These are phyloP conservation scores for Hyperoodon ampullatus DNA, from an alignment of 2,113 vertebrate genomes.

Conservation along the genomic window DNA sequence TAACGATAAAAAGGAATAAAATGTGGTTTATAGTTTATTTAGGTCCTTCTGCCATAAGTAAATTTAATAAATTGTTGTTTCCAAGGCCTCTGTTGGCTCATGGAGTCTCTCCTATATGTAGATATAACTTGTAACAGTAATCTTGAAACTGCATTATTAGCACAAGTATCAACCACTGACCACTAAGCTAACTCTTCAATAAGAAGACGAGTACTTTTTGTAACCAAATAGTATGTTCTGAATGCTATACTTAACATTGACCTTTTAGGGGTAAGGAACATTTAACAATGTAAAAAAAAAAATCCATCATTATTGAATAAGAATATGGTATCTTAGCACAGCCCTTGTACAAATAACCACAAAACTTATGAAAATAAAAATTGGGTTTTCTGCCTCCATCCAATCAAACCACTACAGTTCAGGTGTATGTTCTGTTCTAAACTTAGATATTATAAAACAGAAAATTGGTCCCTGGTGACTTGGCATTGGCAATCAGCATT, in stretches of 20 bases:
- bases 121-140: constrained; percentile 51
- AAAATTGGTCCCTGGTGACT: constrained; percentile 88
- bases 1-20: constrained; percentile 20
- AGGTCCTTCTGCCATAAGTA: constrained; percentile 77
- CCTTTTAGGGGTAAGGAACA: constrained; percentile 81
- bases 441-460: constrained; percentile 74
- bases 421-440: constrained; percentile 81
- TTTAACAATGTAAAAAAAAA: constrained; percentile 76
- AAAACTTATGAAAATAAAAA: constrained; percentile 69
- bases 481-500: constrained; percentile 76
- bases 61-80: constrained; percentile 63
- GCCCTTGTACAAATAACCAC: constrained; percentile 81
- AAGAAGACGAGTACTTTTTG: constrained; percentile 82
- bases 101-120: not conserved
- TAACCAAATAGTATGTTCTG: constrained; percentile 84
- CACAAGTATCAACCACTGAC: constrained; percentile 81
- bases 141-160: constrained; percentile 63
- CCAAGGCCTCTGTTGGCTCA: constrained; percentile 48
- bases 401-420: constrained; percentile 80
- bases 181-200: constrained; percentile 80
- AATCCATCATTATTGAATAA: constrained; percentile 67
- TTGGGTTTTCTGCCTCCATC: constrained; percentile 71
- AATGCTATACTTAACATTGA: constrained; percentile 85
- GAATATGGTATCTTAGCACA: constrained; percentile 82
- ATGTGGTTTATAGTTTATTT: constrained; percentile 65